Percentiles rank a stretch among this genome's conserved stretches.
These are phyloP conservation scores for Eira barbara DNA, from an alignment of 2,113 vertebrate genomes.

Conservation along the genomic window DNA sequence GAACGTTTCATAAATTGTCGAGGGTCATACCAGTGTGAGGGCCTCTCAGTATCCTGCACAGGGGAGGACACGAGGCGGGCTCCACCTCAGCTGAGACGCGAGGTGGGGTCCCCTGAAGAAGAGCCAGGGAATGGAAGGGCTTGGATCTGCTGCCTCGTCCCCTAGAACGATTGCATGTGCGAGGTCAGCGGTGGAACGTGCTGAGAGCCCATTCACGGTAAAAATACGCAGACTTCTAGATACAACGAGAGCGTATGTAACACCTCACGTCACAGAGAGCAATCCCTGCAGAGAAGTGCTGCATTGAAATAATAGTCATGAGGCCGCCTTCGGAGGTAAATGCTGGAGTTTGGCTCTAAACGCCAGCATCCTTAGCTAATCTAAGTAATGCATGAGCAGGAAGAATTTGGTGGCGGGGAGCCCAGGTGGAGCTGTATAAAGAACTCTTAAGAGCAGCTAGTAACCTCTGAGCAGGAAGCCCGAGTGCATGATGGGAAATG, in stretches of 20 bases:
- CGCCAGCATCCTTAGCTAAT: conserved; percentile 67
- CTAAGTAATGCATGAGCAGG: conserved; percentile 41
- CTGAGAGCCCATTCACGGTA: conserved; percentile 37
- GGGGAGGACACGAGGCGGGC: neutral
- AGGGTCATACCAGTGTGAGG: neutral
- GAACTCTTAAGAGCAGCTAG: conserved; percentile 32
- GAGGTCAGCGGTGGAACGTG: fast-evolving
- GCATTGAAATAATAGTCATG: conserved; percentile 68
- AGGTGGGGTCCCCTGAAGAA: fast-evolving
- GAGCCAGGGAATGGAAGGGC: neutral
- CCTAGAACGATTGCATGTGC: neutral
- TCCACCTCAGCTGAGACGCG: neutral
- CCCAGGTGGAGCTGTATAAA: neutral
- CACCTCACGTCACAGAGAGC: conserved; percentile 39
- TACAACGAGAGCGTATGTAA: neutral
- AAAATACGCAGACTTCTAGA: conserved; percentile 41
- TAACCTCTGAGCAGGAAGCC: neutral
- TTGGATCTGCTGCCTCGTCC: neutral
- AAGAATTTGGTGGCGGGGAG: conserved; percentile 62
- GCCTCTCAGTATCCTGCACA: neutral
- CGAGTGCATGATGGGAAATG: conserved; percentile 11
- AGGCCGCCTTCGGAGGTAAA: conserved; percentile 42
- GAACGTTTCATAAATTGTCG: neutral
- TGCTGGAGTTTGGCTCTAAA: neutral
- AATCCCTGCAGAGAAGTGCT: conserved; percentile 30